A percentile compares a stretch with the other conserved stretches of the same genome.
These are phyloP conservation scores for Meteorus cinctellus DNA, from an alignment of 2,888 invertebrate genomes.

Conservation along the genomic window DNA sequence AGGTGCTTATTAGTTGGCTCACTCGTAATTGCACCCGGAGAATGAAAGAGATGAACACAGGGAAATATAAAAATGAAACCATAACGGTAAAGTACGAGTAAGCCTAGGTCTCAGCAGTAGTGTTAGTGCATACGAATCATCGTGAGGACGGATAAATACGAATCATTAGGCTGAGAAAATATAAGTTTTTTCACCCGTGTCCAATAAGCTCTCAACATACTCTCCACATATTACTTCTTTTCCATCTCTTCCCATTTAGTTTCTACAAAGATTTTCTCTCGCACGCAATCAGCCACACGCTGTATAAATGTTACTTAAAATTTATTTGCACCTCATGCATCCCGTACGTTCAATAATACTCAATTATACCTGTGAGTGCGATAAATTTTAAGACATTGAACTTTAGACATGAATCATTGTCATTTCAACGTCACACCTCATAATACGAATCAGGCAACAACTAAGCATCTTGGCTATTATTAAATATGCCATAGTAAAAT, in stretches of 20 bases:
- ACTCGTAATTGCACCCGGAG: slow-evolving; percentile 36
- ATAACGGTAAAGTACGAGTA: slow-evolving; percentile 27
- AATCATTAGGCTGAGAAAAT: slow-evolving; percentile 33
- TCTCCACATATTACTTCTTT: neutral
- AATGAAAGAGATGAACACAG: slow-evolving; percentile 30
- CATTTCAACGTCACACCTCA: neutral
- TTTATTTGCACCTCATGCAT: neutral
- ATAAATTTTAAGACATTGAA: neutral
- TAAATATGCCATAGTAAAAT: neutral
- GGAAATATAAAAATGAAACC: slow-evolving; percentile 38
- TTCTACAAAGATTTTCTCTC: neutral
- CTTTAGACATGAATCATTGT: slow-evolving; percentile 9
- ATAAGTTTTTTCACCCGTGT: slow-evolving; percentile 12
- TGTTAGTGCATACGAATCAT: slow-evolving; percentile 19
- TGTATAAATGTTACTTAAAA: neutral
- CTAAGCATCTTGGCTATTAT: neutral
- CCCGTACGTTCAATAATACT: neutral
- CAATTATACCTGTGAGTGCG: neutral
- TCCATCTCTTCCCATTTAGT: neutral
- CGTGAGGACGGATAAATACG: slow-evolving; percentile 21
- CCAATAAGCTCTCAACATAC: too few species aligned
- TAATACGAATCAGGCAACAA: neutral
- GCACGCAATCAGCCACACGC: neutral
- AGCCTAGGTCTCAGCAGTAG: neutral
- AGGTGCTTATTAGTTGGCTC: slow-evolving; percentile 50